phyloP scores from a whole-genome alignment of 1,140 invertebrate species.

The Hypsibius dujardini region DNA sequence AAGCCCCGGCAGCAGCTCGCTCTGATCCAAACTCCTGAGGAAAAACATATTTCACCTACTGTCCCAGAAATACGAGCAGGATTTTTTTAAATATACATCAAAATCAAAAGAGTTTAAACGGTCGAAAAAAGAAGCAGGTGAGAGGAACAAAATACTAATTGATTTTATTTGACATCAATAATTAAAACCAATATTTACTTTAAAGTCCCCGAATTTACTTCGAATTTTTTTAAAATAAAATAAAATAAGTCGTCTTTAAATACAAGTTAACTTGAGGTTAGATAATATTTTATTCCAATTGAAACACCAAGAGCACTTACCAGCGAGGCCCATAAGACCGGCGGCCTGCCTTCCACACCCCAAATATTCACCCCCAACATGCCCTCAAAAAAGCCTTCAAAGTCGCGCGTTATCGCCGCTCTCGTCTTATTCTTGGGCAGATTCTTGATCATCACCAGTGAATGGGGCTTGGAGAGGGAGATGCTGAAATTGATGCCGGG shows the following conservation, averaged over 20 bases:
- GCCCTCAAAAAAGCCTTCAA: neutral
- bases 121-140: too few relatives aligned
- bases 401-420: neutral
- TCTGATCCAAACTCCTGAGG: slow-evolving; percentile 12
- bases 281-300: too few relatives aligned
- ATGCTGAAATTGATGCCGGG: neutral
- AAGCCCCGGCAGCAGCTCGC: slow-evolving; percentile 6
- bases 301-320: neutral
- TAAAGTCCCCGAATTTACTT: too few relatives aligned
- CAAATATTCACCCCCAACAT: neutral
- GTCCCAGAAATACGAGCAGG: neutral
- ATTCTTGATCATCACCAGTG: slow-evolving; percentile 5
- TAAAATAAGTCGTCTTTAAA: too few relatives aligned
- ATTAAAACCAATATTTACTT: too few relatives aligned
- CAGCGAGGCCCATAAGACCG: neutral
- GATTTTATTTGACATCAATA: too few relatives aligned
- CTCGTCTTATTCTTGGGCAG: slow-evolving; percentile 11
- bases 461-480: slow-evolving; percentile 3
- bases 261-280: too few relatives aligned
- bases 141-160: too few relatives aligned
- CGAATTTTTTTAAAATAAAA: too few relatives aligned
- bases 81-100: neutral
- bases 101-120: too few relatives aligned
- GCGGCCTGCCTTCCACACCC: neutral
- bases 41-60: neutral